Base-by-base conservation (phyloP, 2,888 invertebrate species). In the Miltochrista miniata region DNA sequence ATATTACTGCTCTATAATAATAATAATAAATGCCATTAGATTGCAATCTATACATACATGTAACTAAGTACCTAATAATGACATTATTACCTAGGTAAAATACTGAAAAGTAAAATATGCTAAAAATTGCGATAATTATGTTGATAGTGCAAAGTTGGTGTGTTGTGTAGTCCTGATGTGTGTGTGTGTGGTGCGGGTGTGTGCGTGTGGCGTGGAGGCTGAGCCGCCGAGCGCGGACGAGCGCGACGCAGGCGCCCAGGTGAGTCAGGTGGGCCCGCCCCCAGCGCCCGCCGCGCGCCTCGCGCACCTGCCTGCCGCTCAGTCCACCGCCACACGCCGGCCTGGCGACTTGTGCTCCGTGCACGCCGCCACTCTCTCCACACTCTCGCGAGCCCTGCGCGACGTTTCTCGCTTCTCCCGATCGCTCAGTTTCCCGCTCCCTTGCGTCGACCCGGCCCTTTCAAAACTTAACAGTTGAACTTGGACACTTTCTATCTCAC, bases 181-280 rank as follows among this genome's bases (percentile, higher is more conserved):
- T 52, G 54, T 56, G 18, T 31, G 31, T 5, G 31, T 31, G 11
- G 31, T 31, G 31, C 2, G 31, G 31, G 8, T 8, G 31, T 36
- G 45, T 51, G 57, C 57, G 47, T 49, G 57, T 59, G 62, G 56
- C 43, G 56, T 55, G 61, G 61, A 57, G 65, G 31, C 11, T 52
- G 51, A 51, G 45, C 39, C 55, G 66, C 69, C 72, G 73, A 79
- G 76, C 70, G 56, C 59, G 62, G 59, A 61, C 54, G 70, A 70
- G 59, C 78, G 81, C 76, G 81, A 82, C 91, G 91, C 91, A 87
- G 79, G 91, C 91, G 91, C 91, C 86, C 90, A 90, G 91, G 91
- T 91, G 90, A 76, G 80, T 77, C 89, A 90, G 90, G 90, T 90
- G 85, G 87, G 85, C 84, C 90, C 89, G 89, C 90, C 90, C 87